Evolutionary conservation across 2,888 invertebrate genomes (phyloP).

Genomic region (Isoperla grammatica): DNA sequence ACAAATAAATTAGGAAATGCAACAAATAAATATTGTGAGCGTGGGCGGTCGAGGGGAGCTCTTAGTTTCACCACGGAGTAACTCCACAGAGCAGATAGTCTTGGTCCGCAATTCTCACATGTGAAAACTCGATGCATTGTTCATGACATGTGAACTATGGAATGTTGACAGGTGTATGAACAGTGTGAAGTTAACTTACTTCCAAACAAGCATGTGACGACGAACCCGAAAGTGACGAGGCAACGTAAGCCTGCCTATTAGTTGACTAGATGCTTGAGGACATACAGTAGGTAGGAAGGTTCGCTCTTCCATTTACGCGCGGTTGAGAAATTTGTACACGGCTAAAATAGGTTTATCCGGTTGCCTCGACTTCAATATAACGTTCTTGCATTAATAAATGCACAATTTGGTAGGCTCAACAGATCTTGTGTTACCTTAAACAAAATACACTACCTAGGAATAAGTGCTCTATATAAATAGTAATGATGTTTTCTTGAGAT

Average conservation of each 20-base stretch:
- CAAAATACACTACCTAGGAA: too few relatives aligned
- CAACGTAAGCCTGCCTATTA: conserved; percentile 19
- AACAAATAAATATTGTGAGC: background rate
- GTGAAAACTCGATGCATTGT: conserved; percentile 27
- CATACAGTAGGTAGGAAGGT: too few relatives aligned
- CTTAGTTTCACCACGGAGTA: conserved; percentile 27
- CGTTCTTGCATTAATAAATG: too few relatives aligned
- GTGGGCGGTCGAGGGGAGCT: conserved; percentile 8
- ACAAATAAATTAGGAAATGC: conserved; percentile 2
- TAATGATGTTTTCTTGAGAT: conserved; percentile 1
- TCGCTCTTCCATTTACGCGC: too few relatives aligned
- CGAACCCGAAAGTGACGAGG: conserved; percentile 12
- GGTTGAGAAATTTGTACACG: too few relatives aligned
- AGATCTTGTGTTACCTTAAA: too few relatives aligned
- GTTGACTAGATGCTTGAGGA: conserved; percentile 26
- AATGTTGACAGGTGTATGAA: conserved; percentile 27
- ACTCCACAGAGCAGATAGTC: conserved; percentile 13
- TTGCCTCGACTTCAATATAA: too few relatives aligned
- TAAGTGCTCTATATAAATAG: too few relatives aligned
- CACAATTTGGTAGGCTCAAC: too few relatives aligned
- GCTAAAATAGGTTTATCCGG: too few relatives aligned
- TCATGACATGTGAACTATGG: conserved; percentile 29
- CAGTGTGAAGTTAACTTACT: conserved; percentile 13
- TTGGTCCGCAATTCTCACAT: conserved; percentile 32
- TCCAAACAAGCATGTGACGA: background rate